Evolutionary conservation across 1,140 invertebrate genomes (phyloP).

Genomic region (Philopotamus ludificatus): DNA sequence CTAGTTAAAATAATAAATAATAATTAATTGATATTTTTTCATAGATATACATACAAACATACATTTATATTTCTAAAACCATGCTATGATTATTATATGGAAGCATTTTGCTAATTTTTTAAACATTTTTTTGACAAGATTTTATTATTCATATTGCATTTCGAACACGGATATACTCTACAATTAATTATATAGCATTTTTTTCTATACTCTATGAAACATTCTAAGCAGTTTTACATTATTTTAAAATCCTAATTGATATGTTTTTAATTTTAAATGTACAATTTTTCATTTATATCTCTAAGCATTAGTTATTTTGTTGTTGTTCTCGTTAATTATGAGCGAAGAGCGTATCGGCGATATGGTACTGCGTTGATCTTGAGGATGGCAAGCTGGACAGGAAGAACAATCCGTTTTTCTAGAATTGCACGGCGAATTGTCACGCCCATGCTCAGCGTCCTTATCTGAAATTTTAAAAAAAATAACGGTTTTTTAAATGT

Average conservation of each 20-base stretch:
- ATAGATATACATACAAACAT: not conserved
- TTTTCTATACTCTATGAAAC: too few species aligned
- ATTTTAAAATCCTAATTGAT: constrained; percentile 10
- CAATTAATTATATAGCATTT: too few species aligned
- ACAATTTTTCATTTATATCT: constrained; percentile 1
- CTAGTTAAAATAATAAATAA: not conserved
- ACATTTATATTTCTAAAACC: not conserved
- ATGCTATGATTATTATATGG: constrained; percentile 15
- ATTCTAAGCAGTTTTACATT: too few species aligned
- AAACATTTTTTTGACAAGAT: not conserved
- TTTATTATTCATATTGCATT: too few species aligned
- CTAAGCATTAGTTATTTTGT: constrained; percentile 30
- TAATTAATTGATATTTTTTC: not conserved
- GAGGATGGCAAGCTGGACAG: constrained; percentile 35
- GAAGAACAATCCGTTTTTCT: constrained; percentile 33
- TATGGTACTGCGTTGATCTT: not conserved
- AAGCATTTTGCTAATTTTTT: not conserved
- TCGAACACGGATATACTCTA: too few species aligned
- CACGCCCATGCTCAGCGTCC: constrained; percentile 12
- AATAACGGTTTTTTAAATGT: too few species aligned
- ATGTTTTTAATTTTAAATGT: constrained; percentile 2
- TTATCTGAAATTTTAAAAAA: constrained; percentile 37
- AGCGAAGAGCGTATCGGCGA: not conserved
- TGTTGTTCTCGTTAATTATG: constrained; percentile 31
- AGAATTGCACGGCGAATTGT: not conserved